phyloP scores from a whole-genome alignment of 2,113 vertebrate species.

The Malurus melanocephalus region DNA sequence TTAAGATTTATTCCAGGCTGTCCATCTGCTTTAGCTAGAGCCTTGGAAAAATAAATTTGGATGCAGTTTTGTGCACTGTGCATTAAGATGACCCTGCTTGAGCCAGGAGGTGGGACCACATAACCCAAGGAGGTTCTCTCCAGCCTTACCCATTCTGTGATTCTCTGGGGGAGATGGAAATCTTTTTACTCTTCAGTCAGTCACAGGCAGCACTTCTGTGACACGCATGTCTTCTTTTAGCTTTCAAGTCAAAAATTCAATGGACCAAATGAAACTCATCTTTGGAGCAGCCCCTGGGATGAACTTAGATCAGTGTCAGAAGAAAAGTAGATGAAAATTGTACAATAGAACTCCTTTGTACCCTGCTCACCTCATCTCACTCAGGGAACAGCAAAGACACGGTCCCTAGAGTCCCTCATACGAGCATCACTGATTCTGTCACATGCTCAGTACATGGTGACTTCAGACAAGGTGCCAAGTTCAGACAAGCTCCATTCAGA shows the following conservation, averaged over 20 bases:
- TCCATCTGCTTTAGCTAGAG: background rate
- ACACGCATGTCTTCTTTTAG: background rate
- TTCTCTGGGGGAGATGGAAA: background rate
- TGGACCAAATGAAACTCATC: background rate
- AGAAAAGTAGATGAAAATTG: background rate
- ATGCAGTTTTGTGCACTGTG: background rate
- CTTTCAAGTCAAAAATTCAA: conserved; percentile 16
- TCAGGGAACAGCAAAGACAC: background rate
- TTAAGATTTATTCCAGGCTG: background rate
- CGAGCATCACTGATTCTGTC: background rate
- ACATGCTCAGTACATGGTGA: background rate
- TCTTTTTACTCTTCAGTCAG: background rate
- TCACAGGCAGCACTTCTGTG: background rate
- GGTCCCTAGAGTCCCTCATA: background rate
- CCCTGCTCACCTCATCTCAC: background rate
- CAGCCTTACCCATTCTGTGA: background rate
- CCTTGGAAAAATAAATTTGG: background rate
- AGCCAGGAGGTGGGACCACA: background rate
- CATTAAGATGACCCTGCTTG: background rate
- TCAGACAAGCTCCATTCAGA: background rate
- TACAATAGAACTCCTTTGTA: background rate
- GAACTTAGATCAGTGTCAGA: background rate
- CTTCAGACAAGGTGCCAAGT: background rate
- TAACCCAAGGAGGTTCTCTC: background rate
- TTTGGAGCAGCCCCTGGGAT: background rate